These are phyloP conservation scores for Dynastes maya DNA, from an alignment of 2,888 invertebrate genomes.

Conservation along the genomic window DNA sequence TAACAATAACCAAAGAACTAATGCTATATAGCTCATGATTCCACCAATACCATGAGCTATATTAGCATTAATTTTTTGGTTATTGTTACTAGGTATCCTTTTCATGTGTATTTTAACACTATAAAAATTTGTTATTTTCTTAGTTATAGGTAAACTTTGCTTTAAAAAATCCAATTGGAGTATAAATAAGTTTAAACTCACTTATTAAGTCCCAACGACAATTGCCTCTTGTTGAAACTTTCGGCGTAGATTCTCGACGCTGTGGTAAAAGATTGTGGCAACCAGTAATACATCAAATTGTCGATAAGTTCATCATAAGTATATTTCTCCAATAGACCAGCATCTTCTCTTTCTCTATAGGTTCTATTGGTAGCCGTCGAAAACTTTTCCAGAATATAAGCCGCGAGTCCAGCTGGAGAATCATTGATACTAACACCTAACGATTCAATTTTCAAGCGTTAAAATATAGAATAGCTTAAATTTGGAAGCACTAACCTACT, in stretches of 20 bases:
- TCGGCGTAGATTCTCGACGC: conserved; percentile 86
- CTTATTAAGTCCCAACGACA: conserved; percentile 8
- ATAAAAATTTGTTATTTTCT: too few species aligned
- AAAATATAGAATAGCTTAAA: neutral
- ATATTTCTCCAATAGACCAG: conserved; percentile 78
- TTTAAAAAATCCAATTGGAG: neutral
- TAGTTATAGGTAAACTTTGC: too few species aligned
- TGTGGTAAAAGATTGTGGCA: conserved; percentile 79
- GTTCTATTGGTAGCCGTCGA: conserved; percentile 78
- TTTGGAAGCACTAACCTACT: conserved; percentile 74
- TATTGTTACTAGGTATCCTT: too few species aligned
- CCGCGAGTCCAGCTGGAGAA: conserved; percentile 86
- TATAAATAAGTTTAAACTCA: conserved; percentile 18
- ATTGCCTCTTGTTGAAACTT: conserved; percentile 62
- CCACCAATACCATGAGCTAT: too few species aligned
- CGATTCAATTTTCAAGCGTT: conserved; percentile 56
- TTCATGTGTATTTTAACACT: too few species aligned
- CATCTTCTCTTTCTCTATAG: conserved; percentile 72
- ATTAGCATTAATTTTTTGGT: too few species aligned
- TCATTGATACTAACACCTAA: conserved; percentile 78
- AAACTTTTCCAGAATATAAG: conserved; percentile 90
- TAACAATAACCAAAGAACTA: too few species aligned
- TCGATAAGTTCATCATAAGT: conserved; percentile 82
- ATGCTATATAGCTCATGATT: too few species aligned
- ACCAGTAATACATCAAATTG: conserved; percentile 88